Percentiles rank a stretch among this genome's conserved stretches.
phyloP scores from a whole-genome alignment of 2,797 vertebrate species.

The Platyrinchus mystaceus region DNA sequence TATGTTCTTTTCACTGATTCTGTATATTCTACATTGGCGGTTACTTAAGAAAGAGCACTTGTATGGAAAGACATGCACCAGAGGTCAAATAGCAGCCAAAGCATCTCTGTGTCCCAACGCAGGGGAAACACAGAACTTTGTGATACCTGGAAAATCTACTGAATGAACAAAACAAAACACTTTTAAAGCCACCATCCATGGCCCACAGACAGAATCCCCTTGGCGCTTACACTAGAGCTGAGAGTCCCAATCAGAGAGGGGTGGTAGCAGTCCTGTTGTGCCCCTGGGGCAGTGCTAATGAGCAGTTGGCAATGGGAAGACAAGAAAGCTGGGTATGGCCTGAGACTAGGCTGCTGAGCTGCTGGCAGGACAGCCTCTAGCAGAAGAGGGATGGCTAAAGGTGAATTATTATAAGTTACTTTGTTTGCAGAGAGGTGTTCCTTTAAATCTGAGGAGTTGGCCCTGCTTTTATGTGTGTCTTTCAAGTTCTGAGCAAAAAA shows the following conservation, averaged over 20 bases:
- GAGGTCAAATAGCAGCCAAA: not conserved
- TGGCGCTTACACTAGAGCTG: fast-evolving
- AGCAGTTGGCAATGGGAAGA: not conserved
- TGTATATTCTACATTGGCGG: not conserved
- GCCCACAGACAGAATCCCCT: not conserved
- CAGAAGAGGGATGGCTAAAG: not conserved
- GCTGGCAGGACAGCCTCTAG: not conserved
- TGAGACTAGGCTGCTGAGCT: not conserved
- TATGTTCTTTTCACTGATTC: not conserved
- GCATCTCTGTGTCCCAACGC: not conserved
- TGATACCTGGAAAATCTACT: not conserved
- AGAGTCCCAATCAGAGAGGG: not conserved
- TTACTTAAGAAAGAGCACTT: not conserved
- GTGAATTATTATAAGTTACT: not conserved
- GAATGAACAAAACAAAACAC: not conserved
- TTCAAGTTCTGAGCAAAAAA: not conserved
- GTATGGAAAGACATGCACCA: not conserved
- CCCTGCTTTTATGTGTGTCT: not conserved
- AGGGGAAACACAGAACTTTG: not conserved
- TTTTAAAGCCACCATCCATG: not conserved
- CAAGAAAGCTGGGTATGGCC: not conserved
- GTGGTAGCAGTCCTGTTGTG: not conserved
- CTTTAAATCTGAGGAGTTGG: not conserved
- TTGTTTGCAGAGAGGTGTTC: not conserved
- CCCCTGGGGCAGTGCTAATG: not conserved